Base-by-base conservation (phyloP, 2,113 vertebrate genomes). In the Ochotona curzoniae region DNA sequence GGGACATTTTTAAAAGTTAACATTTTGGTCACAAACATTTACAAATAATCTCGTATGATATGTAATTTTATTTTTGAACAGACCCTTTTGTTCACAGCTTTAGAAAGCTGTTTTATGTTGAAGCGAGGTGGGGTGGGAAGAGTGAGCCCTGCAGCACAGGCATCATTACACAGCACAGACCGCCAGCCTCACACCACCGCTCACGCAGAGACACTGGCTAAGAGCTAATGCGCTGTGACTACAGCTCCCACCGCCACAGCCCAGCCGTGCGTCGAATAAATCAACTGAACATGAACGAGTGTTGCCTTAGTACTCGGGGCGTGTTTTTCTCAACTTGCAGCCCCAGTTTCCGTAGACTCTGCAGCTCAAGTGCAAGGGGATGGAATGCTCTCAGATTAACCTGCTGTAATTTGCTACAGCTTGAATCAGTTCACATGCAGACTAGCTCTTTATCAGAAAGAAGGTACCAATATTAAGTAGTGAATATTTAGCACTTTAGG, bases 111-210 rank as follows among this genome's bases (percentile, higher is more conserved):
- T 83, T 75, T 88, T 38, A 20, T 60, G 32, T 80, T 44, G 9
- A 86, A 97, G 94, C 64, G 15, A 9, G 74, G 54, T 14, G 71
- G 80, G 82, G 82, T 79, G 95, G 80, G 87, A 83, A 95, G 7
- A 83, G 64, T 95, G 73, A 64, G 85, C 85, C 91, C 96, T 96
- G 97, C 98, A 98, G 98, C 97, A 98, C 63, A 97, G 67, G 97
- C 97, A 96, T 97, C 96, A 95, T 96, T 98, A 98, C 96, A 90
- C 86, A 8, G 96, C 54, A 67, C 97, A 95, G 87, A 95, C 98
- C 95, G 97, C 83, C 97, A 97, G 98, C 87, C 97, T 97, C 91
- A 96, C 96, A 96, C 98, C 98, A 97, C 98, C 97, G 96, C 98
- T 98, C 97, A 51, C 87, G 96, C 98, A 97, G 90, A 90, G 98